These are phyloP conservation scores for Zapus hudsonius DNA, from an alignment of 2,113 vertebrate genomes.

Conservation along the genomic window DNA sequence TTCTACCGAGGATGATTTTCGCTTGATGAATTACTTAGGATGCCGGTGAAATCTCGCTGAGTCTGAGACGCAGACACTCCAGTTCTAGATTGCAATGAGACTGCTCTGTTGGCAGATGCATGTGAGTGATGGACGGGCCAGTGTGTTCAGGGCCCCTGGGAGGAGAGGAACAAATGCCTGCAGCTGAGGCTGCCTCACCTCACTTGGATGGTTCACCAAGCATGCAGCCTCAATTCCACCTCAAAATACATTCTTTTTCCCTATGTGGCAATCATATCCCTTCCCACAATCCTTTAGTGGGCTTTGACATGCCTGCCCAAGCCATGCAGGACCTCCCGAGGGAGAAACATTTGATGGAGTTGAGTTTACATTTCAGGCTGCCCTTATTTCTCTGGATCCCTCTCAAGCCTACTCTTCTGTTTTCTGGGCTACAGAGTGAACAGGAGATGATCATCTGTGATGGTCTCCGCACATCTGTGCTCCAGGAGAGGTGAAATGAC, in stretches of 20 bases:
- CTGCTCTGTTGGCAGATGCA: not conserved
- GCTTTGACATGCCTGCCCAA: not conserved
- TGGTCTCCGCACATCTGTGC: not conserved
- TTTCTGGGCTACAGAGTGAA: not conserved
- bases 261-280: not conserved
- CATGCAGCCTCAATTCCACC: not conserved
- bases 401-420: not conserved
- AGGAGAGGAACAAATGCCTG: not conserved
- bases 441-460: not conserved
- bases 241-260: not conserved
- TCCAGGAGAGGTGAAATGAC: conserved; percentile 36
- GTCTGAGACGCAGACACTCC: not conserved
- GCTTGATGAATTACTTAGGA: conserved; percentile 57
- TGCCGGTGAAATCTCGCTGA: not conserved
- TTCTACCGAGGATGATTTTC: conserved; percentile 27
- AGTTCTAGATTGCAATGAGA: not conserved
- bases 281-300: conserved; percentile 26
- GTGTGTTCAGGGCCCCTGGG: not conserved
- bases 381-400: not conserved
- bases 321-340: not conserved
- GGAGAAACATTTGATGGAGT: not conserved
- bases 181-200: not conserved
- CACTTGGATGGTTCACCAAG: not conserved
- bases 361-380: conserved; percentile 26
- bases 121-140: not conserved